Percentiles rank a stretch among this genome's conserved stretches.
Evolutionary conservation across 2,888 invertebrate species (phyloP).

Genomic region (Geophilus truncorum): DNA sequence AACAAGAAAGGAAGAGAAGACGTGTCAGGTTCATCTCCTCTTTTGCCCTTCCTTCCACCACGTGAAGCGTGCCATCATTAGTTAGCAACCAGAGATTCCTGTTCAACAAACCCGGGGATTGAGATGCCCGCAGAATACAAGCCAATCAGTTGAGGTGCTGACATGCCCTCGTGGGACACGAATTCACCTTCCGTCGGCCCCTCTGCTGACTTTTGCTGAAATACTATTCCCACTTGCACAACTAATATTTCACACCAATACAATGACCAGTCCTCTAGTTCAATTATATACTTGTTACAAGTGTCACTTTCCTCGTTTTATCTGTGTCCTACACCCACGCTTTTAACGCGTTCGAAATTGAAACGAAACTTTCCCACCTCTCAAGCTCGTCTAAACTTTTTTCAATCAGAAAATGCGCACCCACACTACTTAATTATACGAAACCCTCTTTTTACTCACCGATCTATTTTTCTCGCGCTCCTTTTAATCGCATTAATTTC

Average conservation of each 20-base stretch:
- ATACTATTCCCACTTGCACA: neutral
- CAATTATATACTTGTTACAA: neutral
- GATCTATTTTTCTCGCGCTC: neutral
- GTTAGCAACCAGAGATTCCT: conserved; percentile 20
- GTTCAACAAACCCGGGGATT: conserved; percentile 20
- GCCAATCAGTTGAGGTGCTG: conserved; percentile 20
- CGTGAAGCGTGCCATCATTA: conserved; percentile 16
- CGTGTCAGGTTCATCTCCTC: conserved; percentile 20
- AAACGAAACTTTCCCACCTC: neutral
- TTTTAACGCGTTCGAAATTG: neutral
- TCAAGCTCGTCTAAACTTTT: neutral
- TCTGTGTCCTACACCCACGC: neutral
- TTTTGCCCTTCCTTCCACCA: conserved; percentile 20
- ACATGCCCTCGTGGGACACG: conserved; percentile 14
- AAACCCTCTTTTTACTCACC: neutral
- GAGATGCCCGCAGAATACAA: conserved; percentile 20
- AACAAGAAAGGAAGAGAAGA: conserved; percentile 14
- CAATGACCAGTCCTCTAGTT: neutral
- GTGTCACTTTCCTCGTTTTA: neutral
- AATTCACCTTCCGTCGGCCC: neutral
- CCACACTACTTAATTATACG: neutral
- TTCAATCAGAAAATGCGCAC: neutral
- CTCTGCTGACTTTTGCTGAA: conserved; percentile 12
- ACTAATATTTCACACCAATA: neutral
- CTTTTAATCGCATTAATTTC: conserved; percentile 15